Conservation (phyloP, 2,113 vertebrate species). For the Plectropomus leopardus region DNA sequence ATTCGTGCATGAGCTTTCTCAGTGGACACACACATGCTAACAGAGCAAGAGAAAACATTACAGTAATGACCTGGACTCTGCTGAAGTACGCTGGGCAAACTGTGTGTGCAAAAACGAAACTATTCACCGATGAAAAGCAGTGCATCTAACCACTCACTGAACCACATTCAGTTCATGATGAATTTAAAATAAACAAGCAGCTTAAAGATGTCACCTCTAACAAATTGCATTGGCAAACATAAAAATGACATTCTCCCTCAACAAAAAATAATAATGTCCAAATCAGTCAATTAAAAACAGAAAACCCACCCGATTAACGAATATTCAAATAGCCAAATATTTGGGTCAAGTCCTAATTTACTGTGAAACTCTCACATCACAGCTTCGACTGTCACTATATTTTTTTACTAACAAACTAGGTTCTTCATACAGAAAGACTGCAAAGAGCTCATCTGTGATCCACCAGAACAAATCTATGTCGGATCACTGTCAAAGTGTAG, state of each 20-base stretch:
- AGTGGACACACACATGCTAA: constrained; percentile 9
- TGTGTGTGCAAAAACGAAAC: too few species aligned
- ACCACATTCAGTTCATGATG: too few species aligned
- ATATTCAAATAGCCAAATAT: too few species aligned
- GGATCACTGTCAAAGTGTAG: neutral
- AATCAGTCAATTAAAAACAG: too few species aligned
- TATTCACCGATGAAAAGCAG: too few species aligned
- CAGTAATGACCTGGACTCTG: neutral
- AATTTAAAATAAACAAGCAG: too few species aligned
- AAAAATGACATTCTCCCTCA: too few species aligned
- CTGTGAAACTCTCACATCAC: neutral
- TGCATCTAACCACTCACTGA: too few species aligned
- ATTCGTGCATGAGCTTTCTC: constrained; percentile 1
- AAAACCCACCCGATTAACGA: too few species aligned
- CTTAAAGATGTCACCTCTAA: too few species aligned
- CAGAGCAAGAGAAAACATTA: constrained; percentile 4
- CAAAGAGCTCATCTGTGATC: neutral
- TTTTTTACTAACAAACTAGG: neutral
- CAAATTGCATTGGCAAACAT: too few species aligned
- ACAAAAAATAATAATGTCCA: too few species aligned
- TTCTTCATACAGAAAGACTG: neutral
- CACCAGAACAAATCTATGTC: neutral
- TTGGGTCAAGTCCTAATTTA: neutral
- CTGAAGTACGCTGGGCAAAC: neutral
- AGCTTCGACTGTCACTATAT: neutral